These are phyloP conservation scores for Daphoenositta chrysoptera DNA, from an alignment of 2,113 vertebrate genomes.

Conservation along the genomic window DNA sequence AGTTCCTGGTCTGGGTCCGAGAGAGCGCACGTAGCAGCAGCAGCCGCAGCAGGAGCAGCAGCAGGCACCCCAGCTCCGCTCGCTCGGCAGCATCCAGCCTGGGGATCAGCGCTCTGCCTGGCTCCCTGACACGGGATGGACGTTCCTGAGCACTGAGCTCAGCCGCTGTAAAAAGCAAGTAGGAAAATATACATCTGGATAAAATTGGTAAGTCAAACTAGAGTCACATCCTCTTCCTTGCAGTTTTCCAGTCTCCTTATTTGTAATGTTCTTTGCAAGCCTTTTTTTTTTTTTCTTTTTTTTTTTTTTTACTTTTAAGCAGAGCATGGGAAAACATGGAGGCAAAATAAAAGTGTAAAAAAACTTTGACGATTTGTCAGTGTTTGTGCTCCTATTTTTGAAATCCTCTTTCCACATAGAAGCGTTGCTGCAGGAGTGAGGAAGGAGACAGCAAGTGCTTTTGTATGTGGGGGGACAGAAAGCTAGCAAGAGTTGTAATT, in stretches of 20 bases:
- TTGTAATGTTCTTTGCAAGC: not conserved
- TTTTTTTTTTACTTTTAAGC: not conserved
- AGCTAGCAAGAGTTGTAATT: not conserved
- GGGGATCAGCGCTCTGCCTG: not conserved
- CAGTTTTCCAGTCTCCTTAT: not conserved
- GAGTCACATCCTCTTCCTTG: not conserved
- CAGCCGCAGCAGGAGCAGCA: rapidly evolving
- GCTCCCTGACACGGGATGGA: not conserved
- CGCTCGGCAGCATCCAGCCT: not conserved
- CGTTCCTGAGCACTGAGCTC: slow-evolving; percentile 62
- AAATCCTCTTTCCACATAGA: not conserved
- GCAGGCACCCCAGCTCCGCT: not conserved
- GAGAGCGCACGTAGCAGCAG: not conserved
- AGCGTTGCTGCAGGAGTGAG: not conserved
- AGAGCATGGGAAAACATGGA: slow-evolving; percentile 39
- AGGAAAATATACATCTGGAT: slow-evolving; percentile 47
- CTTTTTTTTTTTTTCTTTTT: no score
- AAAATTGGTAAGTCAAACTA: slow-evolving; percentile 51
- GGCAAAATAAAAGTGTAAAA: not conserved
- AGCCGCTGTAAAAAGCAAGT: slow-evolving; percentile 50
- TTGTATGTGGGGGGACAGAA: not conserved
- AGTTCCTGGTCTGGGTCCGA: not conserved
- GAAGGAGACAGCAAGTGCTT: not conserved
- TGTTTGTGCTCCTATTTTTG: not conserved
- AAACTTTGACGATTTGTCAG: not conserved